Base-by-base conservation (phyloP, 2,888 invertebrate species). In the Quadriops clusia region DNA sequence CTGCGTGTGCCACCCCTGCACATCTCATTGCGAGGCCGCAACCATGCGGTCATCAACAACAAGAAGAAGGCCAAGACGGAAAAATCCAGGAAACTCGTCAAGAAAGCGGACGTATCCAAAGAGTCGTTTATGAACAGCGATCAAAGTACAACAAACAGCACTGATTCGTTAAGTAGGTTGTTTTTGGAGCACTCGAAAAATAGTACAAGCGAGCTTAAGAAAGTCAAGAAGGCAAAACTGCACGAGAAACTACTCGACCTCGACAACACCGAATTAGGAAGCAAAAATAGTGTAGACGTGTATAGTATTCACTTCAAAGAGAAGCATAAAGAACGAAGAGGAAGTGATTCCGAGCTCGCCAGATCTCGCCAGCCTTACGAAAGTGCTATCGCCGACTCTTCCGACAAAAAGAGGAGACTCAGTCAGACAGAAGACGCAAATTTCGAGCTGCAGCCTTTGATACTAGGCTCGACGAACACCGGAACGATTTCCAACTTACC, bases 1-100 rank as follows among this genome's bases (percentile, higher is more conserved):
- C 75, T 81, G 5, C 67, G 86, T 32, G 90, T 90, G 25, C 89
- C 90, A 5, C 90, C 89, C 2, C 63, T 89, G 37, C 89, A 89
- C 56, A 89, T 90, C 47, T 86, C 86, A 33, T 62, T 90, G 22
- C 68, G 87, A 36, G 85, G 85, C 2, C 70, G 85, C 33, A 86
- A 85, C 55, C 83, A 84, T 1, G 84, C 84, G 21, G 84, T 89
- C 26, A 85, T 85, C 44, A 82, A 77, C 50, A 76, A 78, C 52
- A 78, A 79, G 28, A 79, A 80, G 45, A 64, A 65, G 35, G 63
- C 65, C 11, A 33, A 33, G 17, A 17, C 28, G 18, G 37, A 28
- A 9, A 35, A 36, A 10, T 22, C 5, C 3, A 11, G 2, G 6
- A 5, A 10, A 8, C 23, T 2, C 12, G 23, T 22, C n/a, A 10